Evolutionary conservation across 2,888 invertebrate species (phyloP), one percentile per base, ranked within the genome.

Genomic region (Auanema freiburgensis): DNA sequence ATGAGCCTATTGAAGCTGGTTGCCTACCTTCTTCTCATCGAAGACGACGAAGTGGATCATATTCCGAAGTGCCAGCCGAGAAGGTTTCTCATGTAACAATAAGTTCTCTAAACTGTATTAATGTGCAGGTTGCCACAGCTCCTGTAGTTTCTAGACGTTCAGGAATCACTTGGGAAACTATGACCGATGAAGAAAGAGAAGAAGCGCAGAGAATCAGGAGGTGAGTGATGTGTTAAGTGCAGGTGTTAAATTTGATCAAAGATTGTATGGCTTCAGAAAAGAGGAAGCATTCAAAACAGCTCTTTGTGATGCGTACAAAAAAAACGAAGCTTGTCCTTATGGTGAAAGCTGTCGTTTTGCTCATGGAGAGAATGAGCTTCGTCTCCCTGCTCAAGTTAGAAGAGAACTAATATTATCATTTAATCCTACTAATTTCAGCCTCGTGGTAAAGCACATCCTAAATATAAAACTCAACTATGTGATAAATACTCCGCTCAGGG

Each of bases 221-320:
- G 44, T 63, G 5, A n/a, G 52, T 33, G 33, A 33, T 33, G 33
- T 33, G 33, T 33, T 33, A 33, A 33, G 33, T 33, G 33, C 33
- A 33, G 33, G 33, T 33, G 8, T 33, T 33, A 33, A 33, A 33
- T 33, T 33, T 33, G 33, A 33, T 33, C 33, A 33, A 33, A 33
- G 33, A 33, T 33, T 33, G 33, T 33, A 33, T 33, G 33, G 33
- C 33, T 33, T 33, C 8, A 33, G 46, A 21, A 18, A 76, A 59
- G 76, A 74, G 49, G 73, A 76, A 53, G 76, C 81, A 8, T 81
- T 72, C 73, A 81, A 81, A 63, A 81, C 81, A n/a, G 81, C 80
- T 6, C 74, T 81, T 65, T 81, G 81, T 56, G 80, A 82, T 58
- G 78, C 79, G 23, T 81, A 67, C 68, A 66, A 76, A 24, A 69